phyloP scores from a whole-genome alignment of 2,113 vertebrate genomes.

The Caranx ignobilis region DNA sequence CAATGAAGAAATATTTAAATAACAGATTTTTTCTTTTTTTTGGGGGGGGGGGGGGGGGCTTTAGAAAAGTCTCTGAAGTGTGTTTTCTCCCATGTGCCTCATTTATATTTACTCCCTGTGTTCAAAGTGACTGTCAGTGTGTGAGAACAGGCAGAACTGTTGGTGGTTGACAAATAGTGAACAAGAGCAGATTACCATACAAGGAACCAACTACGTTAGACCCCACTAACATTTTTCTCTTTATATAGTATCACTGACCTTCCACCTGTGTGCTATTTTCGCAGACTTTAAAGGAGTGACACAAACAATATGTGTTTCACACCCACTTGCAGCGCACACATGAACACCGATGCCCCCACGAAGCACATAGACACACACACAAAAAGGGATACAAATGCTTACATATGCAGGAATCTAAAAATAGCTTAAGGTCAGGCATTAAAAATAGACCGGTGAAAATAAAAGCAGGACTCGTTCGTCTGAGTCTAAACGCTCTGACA shows the following conservation, averaged over 20 bases:
- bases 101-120: constrained; percentile 52
- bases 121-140: constrained; percentile 65
- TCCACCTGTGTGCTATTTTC: constrained; percentile 64
- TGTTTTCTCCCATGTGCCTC: constrained; percentile 55
- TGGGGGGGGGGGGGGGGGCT: not conserved
- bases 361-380: not conserved
- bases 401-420: constrained; percentile 81
- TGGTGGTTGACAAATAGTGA: constrained; percentile 43
- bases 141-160: constrained; percentile 53
- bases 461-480: constrained; percentile 71
- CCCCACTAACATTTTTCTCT: constrained; percentile 42
- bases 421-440: constrained; percentile 73
- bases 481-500: constrained; percentile 81
- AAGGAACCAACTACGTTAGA: constrained; percentile 52
- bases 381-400: constrained; percentile 66
- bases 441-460: constrained; percentile 81
- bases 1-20: constrained; percentile 10
- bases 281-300: constrained; percentile 56
- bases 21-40: not conserved
- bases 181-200: constrained; percentile 47
- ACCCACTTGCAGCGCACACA: constrained; percentile 58
- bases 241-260: constrained; percentile 46
- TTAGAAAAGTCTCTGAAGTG: constrained; percentile 35
- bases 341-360: constrained; percentile 12
- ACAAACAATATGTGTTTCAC: constrained; percentile 60